Percentiles rank a stretch among this genome's conserved stretches.
Evolutionary conservation across 2,113 vertebrate species (phyloP).

Genomic region (Quiscalus mexicanus): DNA sequence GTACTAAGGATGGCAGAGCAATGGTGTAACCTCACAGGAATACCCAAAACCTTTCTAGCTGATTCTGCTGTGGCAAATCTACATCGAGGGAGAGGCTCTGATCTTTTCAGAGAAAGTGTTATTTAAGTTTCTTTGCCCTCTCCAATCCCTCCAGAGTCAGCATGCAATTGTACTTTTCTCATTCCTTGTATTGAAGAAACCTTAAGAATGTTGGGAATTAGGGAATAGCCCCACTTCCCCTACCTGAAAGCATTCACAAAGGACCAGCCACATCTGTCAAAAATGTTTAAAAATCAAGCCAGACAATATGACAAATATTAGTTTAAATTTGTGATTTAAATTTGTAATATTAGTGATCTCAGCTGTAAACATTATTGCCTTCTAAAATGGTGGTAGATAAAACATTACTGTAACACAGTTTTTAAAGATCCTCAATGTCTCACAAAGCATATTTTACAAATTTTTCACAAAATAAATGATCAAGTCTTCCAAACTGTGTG

Average conservation of each 20-base stretch:
- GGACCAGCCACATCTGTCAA: neutral
- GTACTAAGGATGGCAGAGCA: neutral
- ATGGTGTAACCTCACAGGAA: fast-evolving
- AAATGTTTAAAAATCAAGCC: neutral
- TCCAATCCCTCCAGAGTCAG: neutral
- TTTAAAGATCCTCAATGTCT: neutral
- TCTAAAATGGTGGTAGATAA: neutral
- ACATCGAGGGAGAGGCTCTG: neutral
- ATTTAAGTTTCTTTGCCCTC: neutral
- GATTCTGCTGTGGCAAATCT: neutral
- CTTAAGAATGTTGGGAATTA: neutral
- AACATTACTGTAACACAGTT: neutral
- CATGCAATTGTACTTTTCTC: neutral
- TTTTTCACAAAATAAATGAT: neutral
- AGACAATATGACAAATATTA: neutral
- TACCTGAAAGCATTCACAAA: neutral
- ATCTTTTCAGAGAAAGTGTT: neutral
- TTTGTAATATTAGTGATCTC: too few relatives aligned
- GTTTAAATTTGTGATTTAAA: too few relatives aligned
- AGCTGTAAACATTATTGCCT: neutral
- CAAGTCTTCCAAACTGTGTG: neutral
- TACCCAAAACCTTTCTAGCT: neutral
- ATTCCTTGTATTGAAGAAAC: neutral
- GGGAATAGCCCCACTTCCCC: neutral
- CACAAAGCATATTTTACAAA: neutral